Percentiles rank a stretch among this genome's conserved stretches.
Conservation (phyloP, 2,888 invertebrate genomes). For the Epinotia ramella region DNA sequence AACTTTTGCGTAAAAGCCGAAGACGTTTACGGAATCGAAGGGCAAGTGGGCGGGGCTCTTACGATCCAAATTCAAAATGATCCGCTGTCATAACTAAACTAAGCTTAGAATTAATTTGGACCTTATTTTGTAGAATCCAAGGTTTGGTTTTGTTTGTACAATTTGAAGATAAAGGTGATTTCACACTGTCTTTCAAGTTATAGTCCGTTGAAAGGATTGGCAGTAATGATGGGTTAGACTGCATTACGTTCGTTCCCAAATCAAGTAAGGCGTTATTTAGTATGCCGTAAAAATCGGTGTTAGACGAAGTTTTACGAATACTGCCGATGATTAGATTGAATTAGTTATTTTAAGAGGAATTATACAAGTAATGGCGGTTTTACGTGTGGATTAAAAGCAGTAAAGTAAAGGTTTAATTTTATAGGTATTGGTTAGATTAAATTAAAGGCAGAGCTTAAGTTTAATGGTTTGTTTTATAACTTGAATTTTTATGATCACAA, state of each 20-base stretch:
- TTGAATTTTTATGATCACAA: slow-evolving; percentile 12
- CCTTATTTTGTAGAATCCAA: slow-evolving; percentile 11
- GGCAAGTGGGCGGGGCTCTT: slow-evolving; percentile 58
- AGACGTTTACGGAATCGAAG: slow-evolving; percentile 54
- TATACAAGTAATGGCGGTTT: slow-evolving; percentile 24
- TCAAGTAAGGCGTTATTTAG: slow-evolving; percentile 51
- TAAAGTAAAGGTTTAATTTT: slow-evolving; percentile 26
- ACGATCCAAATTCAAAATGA: slow-evolving; percentile 64
- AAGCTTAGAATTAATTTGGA: slow-evolving; percentile 20
- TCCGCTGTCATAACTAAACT: slow-evolving; percentile 61
- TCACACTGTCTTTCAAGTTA: slow-evolving; percentile 52
- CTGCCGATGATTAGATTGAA: slow-evolving; percentile 36
- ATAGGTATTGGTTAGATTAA: slow-evolving; percentile 25
- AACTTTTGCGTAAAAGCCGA: slow-evolving; percentile 46
- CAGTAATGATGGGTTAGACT: slow-evolving; percentile 67
- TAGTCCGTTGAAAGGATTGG: slow-evolving; percentile 62
- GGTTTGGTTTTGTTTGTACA: slow-evolving; percentile 28
- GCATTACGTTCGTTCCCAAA: slow-evolving; percentile 51
- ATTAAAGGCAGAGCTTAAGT: slow-evolving; percentile 15
- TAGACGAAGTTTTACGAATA: slow-evolving; percentile 28
- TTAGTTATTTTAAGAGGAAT: slow-evolving; percentile 22
- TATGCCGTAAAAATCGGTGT: slow-evolving; percentile 37
- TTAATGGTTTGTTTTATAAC: slow-evolving; percentile 21
- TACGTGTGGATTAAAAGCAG: slow-evolving; percentile 21
- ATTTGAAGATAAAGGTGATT: slow-evolving; percentile 50